Evolutionary conservation across 2,113 vertebrate species (phyloP), one percentile per base, ranked within the genome.

Genomic region (Myotis davidii): DNA sequence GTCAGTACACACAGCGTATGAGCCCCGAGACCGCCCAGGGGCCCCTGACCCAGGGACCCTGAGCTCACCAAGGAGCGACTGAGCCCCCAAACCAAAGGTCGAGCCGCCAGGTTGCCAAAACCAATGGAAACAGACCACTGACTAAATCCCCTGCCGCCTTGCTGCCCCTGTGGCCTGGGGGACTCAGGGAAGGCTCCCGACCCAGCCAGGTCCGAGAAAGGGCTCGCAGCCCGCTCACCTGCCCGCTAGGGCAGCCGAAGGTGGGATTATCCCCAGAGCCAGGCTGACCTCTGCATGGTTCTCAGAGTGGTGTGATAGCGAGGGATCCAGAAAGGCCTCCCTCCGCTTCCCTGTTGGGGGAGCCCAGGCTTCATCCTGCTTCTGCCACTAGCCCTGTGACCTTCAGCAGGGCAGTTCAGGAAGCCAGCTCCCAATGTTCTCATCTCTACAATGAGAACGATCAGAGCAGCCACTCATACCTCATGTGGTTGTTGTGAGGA

Each of bases 101-200:
- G 0, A 59, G 16, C 48, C 61, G 5, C 48, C 3, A 16, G 42
- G 9, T 74, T 48, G 14, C 73, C 73, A 5, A 74, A 74, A 27
- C 6, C 1, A 0, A 29, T 39, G 20, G n/a, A 37, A 59, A 23
- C 29, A 4, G 81, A 37, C 29, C 10, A 23, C 76, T 0, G 3
- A 27, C 72, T 16, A 65, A 52, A 61, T 17, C 8, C 23, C 37
- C 42, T 2, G 0, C 32, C 32, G 21, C 37, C 32, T 14, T 8
- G 42, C 37, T 45, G 39, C 14, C 18, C 5, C 39, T 4, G 29
- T 0, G 20, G 39, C 29, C 67, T 5, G 48, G 39, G 20, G 3
- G 39, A 34, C 2, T 0, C 1, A 5, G 11, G 37, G 48, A n/a
- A 39, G 69, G 25, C 10, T 64, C 9, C 69, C 56, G 14, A 9